Evolutionary conservation across 2,888 invertebrate genomes (phyloP).

Genomic region (Trichopoda pennipes): DNA sequence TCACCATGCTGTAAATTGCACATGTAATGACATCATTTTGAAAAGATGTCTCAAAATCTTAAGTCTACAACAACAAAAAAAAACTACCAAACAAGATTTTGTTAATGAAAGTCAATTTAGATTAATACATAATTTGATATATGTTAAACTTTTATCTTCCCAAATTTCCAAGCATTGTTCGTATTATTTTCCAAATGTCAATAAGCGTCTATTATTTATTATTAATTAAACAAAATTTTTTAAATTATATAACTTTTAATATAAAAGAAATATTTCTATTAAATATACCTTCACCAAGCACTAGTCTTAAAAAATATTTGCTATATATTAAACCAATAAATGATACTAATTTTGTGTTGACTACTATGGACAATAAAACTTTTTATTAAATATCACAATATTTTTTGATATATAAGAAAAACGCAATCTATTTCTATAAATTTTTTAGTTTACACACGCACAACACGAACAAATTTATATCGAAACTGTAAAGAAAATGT

Average conservation of each 20-base stretch:
- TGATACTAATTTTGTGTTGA: not conserved
- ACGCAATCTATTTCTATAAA: not conserved
- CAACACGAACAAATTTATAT: slow-evolving; percentile 28
- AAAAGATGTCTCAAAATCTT: too few relatives aligned
- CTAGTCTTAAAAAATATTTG: slow-evolving; percentile 11
- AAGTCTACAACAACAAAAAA: too few relatives aligned
- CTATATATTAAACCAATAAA: not conserved
- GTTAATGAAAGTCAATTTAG: too few relatives aligned
- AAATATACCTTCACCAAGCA: slow-evolving; percentile 30
- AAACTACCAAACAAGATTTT: too few relatives aligned
- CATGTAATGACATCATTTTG: too few relatives aligned
- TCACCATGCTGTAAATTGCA: too few relatives aligned
- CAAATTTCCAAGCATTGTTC: too few relatives aligned
- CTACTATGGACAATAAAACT: slow-evolving; percentile 1
- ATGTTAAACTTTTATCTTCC: too few relatives aligned
- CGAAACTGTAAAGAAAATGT: slow-evolving; percentile 29
- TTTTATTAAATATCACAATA: slow-evolving; percentile 10
- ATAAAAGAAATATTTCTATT: slow-evolving; percentile 50
- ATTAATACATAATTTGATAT: too few relatives aligned
- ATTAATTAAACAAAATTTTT: not conserved
- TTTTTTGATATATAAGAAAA: slow-evolving; percentile 16
- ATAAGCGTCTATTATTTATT: too few relatives aligned
- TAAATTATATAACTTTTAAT: slow-evolving; percentile 60
- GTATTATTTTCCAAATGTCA: too few relatives aligned
- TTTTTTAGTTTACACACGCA: slow-evolving; percentile 33